Conservation (phyloP, 2,113 vertebrate species). For the Semicossyphus pulcher region DNA sequence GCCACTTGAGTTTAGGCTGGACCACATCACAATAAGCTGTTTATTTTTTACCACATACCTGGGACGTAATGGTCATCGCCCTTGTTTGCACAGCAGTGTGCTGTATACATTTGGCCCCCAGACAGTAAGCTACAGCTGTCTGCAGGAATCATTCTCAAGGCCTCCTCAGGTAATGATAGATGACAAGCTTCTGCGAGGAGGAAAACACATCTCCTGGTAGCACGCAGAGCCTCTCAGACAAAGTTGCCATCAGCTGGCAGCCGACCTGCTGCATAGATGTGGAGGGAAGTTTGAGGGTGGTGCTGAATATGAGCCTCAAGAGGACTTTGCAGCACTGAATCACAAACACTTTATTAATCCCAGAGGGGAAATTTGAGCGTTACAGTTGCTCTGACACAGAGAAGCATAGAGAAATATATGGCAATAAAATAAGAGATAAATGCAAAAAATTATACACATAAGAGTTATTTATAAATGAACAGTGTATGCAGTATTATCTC, state of each 20-base stretch:
- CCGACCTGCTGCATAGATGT: conserved; percentile 19
- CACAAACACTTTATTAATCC: no score
- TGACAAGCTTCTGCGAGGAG: conserved; percentile 67
- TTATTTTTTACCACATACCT: conserved; percentile 5
- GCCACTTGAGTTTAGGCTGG: not conserved
- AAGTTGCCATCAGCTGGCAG: conserved; percentile 45
- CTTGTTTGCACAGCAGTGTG: not conserved
- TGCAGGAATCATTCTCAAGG: conserved; percentile 67
- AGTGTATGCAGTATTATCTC: no score
- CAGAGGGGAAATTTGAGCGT: no score
- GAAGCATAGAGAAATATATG: conserved; percentile 48
- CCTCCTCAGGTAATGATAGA: conserved; percentile 70
- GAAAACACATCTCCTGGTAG: conserved; percentile 58
- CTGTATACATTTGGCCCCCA: conserved; percentile 62
- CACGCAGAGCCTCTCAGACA: conserved; percentile 46
- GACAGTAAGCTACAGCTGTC: conserved; percentile 65
- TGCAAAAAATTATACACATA: no score
- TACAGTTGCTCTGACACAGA: not conserved
- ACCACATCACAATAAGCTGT: not conserved
- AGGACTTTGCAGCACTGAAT: conserved; percentile 37
- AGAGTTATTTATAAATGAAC: no score
- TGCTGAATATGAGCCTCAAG: conserved; percentile 25
- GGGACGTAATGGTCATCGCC: conserved; percentile 66
- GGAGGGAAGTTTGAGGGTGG: conserved; percentile 1
- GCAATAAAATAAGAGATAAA: no score